Conservation (phyloP, 2,888 invertebrate genomes). For the Xestia rhomboidea region DNA sequence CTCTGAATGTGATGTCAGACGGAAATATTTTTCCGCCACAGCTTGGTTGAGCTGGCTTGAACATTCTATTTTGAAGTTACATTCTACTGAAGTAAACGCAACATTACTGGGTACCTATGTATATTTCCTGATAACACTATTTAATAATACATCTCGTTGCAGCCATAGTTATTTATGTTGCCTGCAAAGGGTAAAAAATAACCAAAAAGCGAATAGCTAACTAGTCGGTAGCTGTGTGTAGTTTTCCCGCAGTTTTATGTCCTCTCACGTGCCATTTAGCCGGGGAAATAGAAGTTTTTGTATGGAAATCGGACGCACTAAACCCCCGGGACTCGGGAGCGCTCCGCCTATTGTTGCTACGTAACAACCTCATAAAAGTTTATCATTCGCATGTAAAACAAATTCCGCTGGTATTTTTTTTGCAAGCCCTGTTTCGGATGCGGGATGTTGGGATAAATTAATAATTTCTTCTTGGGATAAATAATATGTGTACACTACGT, state of each 20-base stretch:
- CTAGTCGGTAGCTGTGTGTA: constrained; percentile 78
- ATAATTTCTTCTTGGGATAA: constrained; percentile 23
- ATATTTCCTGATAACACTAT: neutral
- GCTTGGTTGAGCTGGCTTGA: constrained; percentile 31
- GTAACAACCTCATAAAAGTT: constrained; percentile 88
- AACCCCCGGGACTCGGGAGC: constrained; percentile 81
- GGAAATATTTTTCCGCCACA: constrained; percentile 46
- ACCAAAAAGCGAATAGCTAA: constrained; percentile 72
- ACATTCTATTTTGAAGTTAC: constrained; percentile 7
- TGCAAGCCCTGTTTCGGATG: constrained; percentile 48
- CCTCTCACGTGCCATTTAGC: constrained; percentile 90
- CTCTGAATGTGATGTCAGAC: constrained; percentile 36
- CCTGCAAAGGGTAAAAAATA: constrained; percentile 76
- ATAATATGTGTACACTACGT: constrained; percentile 7
- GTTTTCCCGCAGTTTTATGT: constrained; percentile 89
- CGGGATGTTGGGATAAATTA: neutral
- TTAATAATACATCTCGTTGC: constrained; percentile 38
- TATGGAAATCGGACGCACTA: constrained; percentile 90
- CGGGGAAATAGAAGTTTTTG: constrained; percentile 90
- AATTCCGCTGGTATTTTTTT: constrained; percentile 75
- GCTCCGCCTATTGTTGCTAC: constrained; percentile 86
- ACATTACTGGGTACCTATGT: neutral
- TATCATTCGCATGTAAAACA: constrained; percentile 84
- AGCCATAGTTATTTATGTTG: constrained; percentile 62
- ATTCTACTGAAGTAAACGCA: constrained; percentile 24